Conservation (phyloP, 2,797 vertebrate genomes). For the Galago senegalensis region DNA sequence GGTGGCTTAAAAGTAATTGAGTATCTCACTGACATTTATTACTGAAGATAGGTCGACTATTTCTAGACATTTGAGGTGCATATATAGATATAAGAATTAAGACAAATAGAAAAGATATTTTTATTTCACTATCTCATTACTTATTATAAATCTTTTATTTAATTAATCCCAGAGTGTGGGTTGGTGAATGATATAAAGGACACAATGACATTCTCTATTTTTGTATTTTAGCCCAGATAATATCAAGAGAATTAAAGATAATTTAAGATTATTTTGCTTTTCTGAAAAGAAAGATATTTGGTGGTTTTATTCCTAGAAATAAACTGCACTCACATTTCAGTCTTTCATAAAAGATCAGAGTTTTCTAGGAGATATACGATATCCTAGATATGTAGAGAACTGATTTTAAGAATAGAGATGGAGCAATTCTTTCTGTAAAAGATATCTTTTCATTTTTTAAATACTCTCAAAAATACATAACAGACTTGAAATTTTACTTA, state of each 20-base stretch:
- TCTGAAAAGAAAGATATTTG: constrained; percentile 52
- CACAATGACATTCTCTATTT: constrained; percentile 25
- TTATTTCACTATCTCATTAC: constrained; percentile 35
- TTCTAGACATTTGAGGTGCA: background rate
- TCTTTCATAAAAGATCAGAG: constrained; percentile 64
- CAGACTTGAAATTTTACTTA: constrained; percentile 19
- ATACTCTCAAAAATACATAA: background rate
- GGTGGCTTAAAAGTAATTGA: background rate
- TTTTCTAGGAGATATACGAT: constrained; percentile 62
- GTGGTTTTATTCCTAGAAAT: constrained; percentile 57
- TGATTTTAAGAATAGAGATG: constrained; percentile 7
- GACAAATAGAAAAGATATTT: background rate
- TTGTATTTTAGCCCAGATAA: constrained; percentile 2
- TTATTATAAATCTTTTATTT: background rate
- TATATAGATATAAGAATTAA: background rate
- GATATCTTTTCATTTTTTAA: background rate
- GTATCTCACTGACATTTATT: constrained; percentile 28
- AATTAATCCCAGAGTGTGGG: constrained; percentile 15
- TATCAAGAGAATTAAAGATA: constrained; percentile 60
- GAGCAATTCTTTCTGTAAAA: background rate
- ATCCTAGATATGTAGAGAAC: background rate
- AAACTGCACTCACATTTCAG: constrained; percentile 23
- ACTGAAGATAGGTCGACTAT: background rate
- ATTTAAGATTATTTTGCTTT: constrained; percentile 67
- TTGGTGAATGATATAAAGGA: constrained; percentile 14